Percentiles rank a stretch among this genome's conserved stretches.
These are phyloP conservation scores for Rotaria magnacalcarata DNA, from an alignment of 2,888 invertebrate species.

Conservation along the genomic window DNA sequence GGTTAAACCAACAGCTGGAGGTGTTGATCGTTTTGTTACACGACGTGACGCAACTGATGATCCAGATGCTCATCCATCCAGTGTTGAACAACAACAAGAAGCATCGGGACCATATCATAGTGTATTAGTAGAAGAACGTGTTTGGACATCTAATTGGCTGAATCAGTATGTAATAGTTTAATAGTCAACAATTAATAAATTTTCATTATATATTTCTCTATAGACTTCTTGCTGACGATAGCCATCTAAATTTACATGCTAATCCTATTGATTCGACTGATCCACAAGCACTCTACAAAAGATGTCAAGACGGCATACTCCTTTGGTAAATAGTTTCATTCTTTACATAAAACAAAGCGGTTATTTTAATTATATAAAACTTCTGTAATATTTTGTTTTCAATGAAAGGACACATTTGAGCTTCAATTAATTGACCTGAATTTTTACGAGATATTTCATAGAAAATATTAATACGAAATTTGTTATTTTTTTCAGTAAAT, in stretches of 20 bases:
- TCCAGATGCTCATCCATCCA: background rate
- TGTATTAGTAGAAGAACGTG: conserved; percentile 26
- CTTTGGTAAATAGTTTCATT: conserved; percentile 69
- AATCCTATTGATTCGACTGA: conserved; percentile 77
- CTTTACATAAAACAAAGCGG: background rate
- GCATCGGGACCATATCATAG: background rate
- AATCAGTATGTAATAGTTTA: background rate
- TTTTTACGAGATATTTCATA: background rate
- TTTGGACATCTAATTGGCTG: background rate
- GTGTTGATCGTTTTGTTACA: conserved; percentile 18
- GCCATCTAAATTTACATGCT: conserved; percentile 65
- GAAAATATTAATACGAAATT: background rate
- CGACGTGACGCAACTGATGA: background rate
- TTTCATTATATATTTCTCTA: background rate
- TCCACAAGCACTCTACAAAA: conserved; percentile 82
- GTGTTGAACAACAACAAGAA: conserved; percentile 2
- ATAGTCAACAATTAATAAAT: too few relatives aligned
- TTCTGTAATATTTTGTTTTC: background rate
- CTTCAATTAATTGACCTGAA: background rate
- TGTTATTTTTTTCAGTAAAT: conserved; percentile 70
- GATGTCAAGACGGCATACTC: conserved; percentile 89
- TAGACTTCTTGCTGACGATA: conserved; percentile 70
- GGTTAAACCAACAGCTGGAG: conserved; percentile 10
- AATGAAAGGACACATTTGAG: background rate
- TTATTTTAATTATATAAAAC: conserved; percentile 37